Base-by-base conservation (phyloP, 2,888 invertebrate genomes). In the Hypsopygia costalis region DNA sequence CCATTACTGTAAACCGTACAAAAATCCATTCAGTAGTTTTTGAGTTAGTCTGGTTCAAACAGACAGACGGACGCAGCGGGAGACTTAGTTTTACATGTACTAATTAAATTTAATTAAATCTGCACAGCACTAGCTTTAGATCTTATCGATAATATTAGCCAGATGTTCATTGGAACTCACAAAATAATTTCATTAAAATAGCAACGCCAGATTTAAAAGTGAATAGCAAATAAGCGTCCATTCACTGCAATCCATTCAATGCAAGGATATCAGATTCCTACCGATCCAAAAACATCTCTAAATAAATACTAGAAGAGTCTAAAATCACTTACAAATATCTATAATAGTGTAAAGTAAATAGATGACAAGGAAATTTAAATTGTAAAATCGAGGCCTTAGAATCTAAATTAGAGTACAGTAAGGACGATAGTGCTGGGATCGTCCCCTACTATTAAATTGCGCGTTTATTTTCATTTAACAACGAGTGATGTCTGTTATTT, bases 381-480 rank as follows among this genome's bases (percentile, higher is more conserved):
- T 43, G 35, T 44, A 42, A 25, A 12, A 3, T 29, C 10, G 27
- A 3, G 3, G 11, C 6, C 22, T 34, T 47, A 44, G 22, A 40
- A 44, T 34, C 33, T 22, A 45, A 40, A 48, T 33, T 51, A 5
- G 38, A 36, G 34, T 9, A 34, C 30, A 30, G 22, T 16, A 9
- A 8, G 29, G 12, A n/a, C 20, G n/a, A 25, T 56, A 58, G 54
- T 44, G 60, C 31, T 49, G 57, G 43, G 44, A 40, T 36, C 30
- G 29, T 30, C 34, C 50, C 47, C 50, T 51, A 47, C 42, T 40
- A 63, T 62, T 62, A 64, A 49, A 50, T 58, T 51, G 53, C 58
- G 54, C 64, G 62, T 63, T 69, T 61, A 58, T 73, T 63, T 73
- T 78, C 71, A 74, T 67, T 74, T 74, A 68, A 51, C 56, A 45